Percentiles rank a stretch among this genome's conserved stretches.
These are phyloP conservation scores for Eremophila alpestris DNA, from an alignment of 2,797 vertebrate species.

Conservation along the genomic window DNA sequence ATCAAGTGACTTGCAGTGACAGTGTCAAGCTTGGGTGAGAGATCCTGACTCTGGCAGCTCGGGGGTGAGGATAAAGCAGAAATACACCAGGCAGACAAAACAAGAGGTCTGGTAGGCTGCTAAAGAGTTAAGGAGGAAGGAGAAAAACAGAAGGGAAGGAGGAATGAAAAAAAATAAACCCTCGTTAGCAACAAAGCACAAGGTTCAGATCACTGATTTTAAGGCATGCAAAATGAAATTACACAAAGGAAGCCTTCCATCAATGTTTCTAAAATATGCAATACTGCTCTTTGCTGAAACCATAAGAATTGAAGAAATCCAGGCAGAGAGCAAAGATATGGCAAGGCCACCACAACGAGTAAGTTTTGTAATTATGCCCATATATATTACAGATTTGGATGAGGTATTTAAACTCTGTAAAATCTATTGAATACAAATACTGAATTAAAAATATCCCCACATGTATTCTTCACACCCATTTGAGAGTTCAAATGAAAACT, in stretches of 20 bases:
- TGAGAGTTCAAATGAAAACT: neutral
- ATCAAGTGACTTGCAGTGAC: neutral
- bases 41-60: neutral
- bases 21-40: neutral
- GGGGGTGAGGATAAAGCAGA: neutral
- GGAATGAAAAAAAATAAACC: too few species aligned
- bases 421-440: neutral
- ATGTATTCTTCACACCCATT: neutral
- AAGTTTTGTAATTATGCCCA: neutral
- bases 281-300: neutral
- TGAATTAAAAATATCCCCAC: neutral
- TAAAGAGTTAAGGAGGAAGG: neutral
- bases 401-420: neutral
- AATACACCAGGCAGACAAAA: neutral
- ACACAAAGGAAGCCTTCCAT: neutral
- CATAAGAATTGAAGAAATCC: neutral
- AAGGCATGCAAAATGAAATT: neutral
- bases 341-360: neutral
- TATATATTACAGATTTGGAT: neutral
- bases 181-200: neutral
- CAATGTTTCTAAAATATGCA: neutral
- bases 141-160: neutral
- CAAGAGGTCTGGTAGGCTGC: neutral
- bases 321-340: neutral
- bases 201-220: neutral